Evolutionary conservation across 2,113 vertebrate genomes (phyloP), one percentile per base, ranked within the genome.

Genomic region (Strix aluco): DNA sequence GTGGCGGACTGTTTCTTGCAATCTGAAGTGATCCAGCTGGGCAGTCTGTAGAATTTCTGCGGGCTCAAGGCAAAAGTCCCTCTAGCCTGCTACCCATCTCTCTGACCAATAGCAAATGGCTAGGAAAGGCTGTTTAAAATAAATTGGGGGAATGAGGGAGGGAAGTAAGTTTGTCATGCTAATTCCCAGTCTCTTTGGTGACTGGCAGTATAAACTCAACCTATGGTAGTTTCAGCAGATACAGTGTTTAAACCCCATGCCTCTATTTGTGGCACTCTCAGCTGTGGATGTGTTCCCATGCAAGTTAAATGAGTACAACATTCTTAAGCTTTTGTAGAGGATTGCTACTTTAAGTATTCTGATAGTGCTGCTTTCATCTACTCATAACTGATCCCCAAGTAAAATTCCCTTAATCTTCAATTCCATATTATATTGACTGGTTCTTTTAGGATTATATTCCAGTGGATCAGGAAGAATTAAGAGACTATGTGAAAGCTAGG

Each of bases 401-500:
- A 7, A 51, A 82, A 83, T 26, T 54, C 20, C 21, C 16, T 34
- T 74, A 32, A 57, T 58, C 30, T 81, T 75, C 22, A 85, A 21
- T 90, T 92, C 15, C 3, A 1, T 69, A 8, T 29, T 70, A 3
- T 95, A 27, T 63, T 75, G 40, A 40, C 55, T 87, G 40, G 18
- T 91, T 87, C 17, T 72, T 97, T 12, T 78, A 99, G 99, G 99
- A 99, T 96, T 99, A 99, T 88, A 99, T 99, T 94, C 99, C 99
- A 81, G 99, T 99, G 69, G 99, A 99, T 97, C 99, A 99, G 65
- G 99, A 99, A 96, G 99, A 99, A 95, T 92, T 99, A 83, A 98
- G 99, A 87, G 99, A 99, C 92, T 99, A 99, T 9, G 99, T 99
- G 75, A 99, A 99, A 98, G 99, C 99, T 21, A 98, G 99, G 80